These are phyloP conservation scores for Apogon hyalosoma DNA, from an alignment of 2,797 vertebrate genomes.

Conservation along the genomic window DNA sequence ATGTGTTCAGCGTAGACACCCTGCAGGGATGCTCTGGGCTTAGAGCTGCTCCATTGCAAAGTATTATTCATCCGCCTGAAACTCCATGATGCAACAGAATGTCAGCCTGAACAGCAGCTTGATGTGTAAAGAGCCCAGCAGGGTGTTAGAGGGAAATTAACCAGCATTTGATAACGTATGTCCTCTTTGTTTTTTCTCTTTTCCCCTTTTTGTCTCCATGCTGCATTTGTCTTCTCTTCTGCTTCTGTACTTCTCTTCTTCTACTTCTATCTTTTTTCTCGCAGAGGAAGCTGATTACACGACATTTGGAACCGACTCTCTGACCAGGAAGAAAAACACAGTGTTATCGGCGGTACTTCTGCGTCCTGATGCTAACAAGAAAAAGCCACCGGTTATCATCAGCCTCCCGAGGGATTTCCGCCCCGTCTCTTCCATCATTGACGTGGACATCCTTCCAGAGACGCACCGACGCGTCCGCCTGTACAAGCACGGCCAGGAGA, in stretches of 20 bases:
- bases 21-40: conserved; percentile 55
- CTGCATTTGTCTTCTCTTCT: background rate
- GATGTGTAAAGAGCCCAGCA: conserved; percentile 23
- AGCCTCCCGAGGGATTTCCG: conserved; percentile 96
- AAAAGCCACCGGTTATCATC: conserved; percentile 93
- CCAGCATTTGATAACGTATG: conserved; percentile 32
- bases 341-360: conserved; percentile 91
- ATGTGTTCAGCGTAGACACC: conserved; percentile 36
- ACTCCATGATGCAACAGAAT: conserved; percentile 59
- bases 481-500: conserved; percentile 96
- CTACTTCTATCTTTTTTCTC: conserved; percentile 31
- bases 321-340: conserved; percentile 92
- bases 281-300: conserved; percentile 97
- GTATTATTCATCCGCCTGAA: conserved; percentile 30
- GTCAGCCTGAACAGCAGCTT: conserved; percentile 44
- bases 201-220: conserved; percentile 7
- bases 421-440: conserved; percentile 97
- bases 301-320: conserved; percentile 90
- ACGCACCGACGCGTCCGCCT: conserved; percentile 94
- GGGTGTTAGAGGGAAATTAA: conserved; percentile 18
- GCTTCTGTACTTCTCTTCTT: conserved; percentile 21
- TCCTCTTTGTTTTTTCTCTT: conserved; percentile 28
- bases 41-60: conserved; percentile 16
- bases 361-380: conserved; percentile 90
- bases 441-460: conserved; percentile 96